These are phyloP conservation scores for Erpetoichthys calabaricus DNA, from an alignment of 2,797 vertebrate species.

Conservation along the genomic window DNA sequence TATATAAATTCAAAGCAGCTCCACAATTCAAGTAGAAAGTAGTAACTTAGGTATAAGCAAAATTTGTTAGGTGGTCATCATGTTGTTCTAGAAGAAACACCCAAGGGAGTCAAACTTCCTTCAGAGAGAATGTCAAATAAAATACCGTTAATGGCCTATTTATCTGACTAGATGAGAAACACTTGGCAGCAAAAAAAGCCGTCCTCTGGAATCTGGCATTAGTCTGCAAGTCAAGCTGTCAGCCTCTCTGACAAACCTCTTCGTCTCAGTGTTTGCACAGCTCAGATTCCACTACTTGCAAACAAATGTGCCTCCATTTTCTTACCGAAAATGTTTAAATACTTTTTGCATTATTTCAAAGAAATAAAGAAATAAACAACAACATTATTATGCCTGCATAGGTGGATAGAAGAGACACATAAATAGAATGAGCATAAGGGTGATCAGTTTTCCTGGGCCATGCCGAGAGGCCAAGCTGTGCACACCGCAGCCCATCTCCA, in stretches of 20 bases:
- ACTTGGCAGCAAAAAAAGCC: conserved; percentile 28
- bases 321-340: neutral
- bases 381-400: too few relatives aligned
- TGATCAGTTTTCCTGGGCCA: too few relatives aligned
- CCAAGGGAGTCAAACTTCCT: too few relatives aligned
- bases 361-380: conserved; percentile 1
- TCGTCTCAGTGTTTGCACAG: conserved; percentile 25
- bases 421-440: too few relatives aligned
- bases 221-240: conserved; percentile 29
- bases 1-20: conserved; percentile 20
- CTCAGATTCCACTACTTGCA: conserved; percentile 3
- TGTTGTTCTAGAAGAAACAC: too few relatives aligned
- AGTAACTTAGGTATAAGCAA: conserved; percentile 5
- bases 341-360: conserved; percentile 2
- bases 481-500: too few relatives aligned
- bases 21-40: conserved; percentile 18
- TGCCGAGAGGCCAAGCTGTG: conserved; percentile 10
- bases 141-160: conserved; percentile 29
- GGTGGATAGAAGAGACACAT: too few relatives aligned
- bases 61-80: too few relatives aligned
- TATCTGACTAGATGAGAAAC: conserved; percentile 27
- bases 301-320: neutral
- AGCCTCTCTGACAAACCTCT: conserved; percentile 36
- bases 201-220: conserved; percentile 23
- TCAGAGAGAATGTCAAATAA: conserved; percentile 31